Evolutionary conservation across 1,140 invertebrate genomes (phyloP).

Genomic region (Magallana gigas): DNA sequence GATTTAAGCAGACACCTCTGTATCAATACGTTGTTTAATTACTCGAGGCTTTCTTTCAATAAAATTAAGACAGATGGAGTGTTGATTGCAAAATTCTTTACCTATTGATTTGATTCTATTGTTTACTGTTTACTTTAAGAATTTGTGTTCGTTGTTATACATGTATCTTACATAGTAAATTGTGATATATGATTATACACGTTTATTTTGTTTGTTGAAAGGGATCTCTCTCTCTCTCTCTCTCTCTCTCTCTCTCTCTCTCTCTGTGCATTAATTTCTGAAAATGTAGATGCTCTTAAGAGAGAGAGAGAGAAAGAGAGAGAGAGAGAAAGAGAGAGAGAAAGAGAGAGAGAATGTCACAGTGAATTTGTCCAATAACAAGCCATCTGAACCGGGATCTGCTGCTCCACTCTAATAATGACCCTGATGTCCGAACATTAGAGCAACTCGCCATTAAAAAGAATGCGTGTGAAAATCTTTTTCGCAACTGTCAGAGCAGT

Average conservation of each 20-base stretch:
- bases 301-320: background rate
- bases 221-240: too few relatives aligned
- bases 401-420: background rate
- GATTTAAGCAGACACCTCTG: conserved; percentile 18
- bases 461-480: conserved; percentile 35
- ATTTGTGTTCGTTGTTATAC: background rate
- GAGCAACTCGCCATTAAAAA: conserved; percentile 31
- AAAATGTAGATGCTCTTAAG: too few relatives aligned
- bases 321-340: background rate
- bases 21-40: conserved; percentile 23
- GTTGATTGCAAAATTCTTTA: conserved; percentile 5
- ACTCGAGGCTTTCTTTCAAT: background rate
- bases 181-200: too few relatives aligned
- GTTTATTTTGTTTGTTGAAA: too few relatives aligned
- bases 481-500: conserved; percentile 22
- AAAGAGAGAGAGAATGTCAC: background rate
- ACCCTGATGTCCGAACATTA: conserved; percentile 27
- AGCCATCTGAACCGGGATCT: background rate
- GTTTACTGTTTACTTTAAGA: background rate
- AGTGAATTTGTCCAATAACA: background rate
- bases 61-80: conserved; percentile 11
- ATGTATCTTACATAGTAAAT: too few relatives aligned
- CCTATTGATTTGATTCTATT: background rate
- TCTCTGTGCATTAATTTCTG: too few relatives aligned
- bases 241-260: too few relatives aligned